Conservation (phyloP, 2,797 vertebrate species). For the Hydrophis major region DNA sequence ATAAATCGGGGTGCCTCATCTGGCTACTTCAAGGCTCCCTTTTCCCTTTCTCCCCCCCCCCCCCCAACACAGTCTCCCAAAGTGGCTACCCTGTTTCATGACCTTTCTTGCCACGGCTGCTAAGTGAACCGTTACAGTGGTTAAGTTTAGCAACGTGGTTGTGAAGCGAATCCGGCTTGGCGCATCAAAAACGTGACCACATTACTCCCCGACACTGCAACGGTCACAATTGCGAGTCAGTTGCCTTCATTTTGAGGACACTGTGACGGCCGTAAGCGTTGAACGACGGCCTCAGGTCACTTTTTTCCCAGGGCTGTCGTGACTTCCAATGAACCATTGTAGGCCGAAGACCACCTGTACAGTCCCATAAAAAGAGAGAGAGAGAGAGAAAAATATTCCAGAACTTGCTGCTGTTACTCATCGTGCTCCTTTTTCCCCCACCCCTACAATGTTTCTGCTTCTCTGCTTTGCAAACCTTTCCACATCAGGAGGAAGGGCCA, state of each 20-base stretch:
- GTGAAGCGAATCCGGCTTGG: neutral
- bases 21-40: too few relatives aligned
- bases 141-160: too few relatives aligned
- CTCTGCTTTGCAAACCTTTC: neutral
- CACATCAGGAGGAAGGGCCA: neutral
- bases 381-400: neutral
- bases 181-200: neutral
- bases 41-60: too few relatives aligned
- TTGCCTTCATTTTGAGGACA: neutral
- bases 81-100: rapidly evolving
- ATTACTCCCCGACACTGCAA: too few relatives aligned
- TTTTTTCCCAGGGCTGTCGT: neutral
- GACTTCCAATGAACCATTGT: neutral
- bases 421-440: neutral
- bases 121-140: neutral
- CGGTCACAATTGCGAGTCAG: neutral
- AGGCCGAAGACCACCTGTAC: neutral
- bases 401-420: neutral
- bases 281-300: rapidly evolving
- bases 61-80: neutral
- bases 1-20: neutral
- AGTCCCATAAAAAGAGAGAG: neutral
- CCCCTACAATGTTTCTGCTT: neutral
- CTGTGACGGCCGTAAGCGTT: neutral
- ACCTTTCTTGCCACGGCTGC: neutral